These are phyloP conservation scores for Anolis apletophallus DNA, from an alignment of 2,797 vertebrate species.

Conservation along the genomic window DNA sequence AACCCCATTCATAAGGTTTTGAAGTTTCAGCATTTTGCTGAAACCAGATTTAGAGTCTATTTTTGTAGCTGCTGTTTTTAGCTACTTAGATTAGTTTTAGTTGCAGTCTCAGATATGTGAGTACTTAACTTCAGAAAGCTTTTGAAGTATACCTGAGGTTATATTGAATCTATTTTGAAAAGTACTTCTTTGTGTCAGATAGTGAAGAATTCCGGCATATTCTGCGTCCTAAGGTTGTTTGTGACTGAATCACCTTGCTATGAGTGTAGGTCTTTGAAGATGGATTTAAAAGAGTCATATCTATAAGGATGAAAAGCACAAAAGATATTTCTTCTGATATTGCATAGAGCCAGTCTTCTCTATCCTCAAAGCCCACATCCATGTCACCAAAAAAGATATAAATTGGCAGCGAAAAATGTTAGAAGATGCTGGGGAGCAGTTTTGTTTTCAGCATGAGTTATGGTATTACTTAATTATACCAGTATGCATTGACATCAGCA, in stretches of 20 bases:
- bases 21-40: conserved; percentile 68
- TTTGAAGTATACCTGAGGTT: conserved; percentile 57
- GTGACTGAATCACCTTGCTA: neutral
- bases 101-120: conserved; percentile 1
- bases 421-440: neutral
- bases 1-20: conserved; percentile 57
- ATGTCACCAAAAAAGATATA: neutral
- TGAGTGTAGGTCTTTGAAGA: neutral
- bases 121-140: conserved; percentile 64
- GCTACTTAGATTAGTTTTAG: conserved; percentile 63
- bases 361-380: no score
- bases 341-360: no score
- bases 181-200: conserved; percentile 11
- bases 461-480: neutral
- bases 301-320: neutral
- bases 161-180: conserved; percentile 29
- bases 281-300: neutral
- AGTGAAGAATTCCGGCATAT: conserved; percentile 29
- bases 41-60: conserved; percentile 72
- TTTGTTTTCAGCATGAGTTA: neutral
- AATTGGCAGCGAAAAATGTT: neutral
- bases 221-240: conserved; percentile 7
- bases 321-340: fast-evolving
- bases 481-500: neutral
- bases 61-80: conserved; percentile 65